Evolutionary conservation across 2,888 invertebrate genomes (phyloP), one percentile per base, ranked within the genome.

Genomic region (Tinea pellionella): DNA sequence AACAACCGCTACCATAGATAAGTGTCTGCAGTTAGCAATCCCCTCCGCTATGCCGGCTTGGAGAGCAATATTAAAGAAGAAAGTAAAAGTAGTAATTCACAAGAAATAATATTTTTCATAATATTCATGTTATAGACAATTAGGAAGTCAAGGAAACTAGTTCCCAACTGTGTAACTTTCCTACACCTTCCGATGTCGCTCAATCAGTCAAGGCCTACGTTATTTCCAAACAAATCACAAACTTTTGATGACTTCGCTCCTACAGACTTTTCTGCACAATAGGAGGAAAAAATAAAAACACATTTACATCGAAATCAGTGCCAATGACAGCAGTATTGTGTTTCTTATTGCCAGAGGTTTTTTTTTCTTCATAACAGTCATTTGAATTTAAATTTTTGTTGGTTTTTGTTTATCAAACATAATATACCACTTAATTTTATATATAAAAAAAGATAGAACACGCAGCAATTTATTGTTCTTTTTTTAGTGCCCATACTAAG

Each of bases 181-280:
- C 15, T n/a, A 47, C 47, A 47, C 47, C 47, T 47, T 47, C 47
- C 47, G n/a, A 47, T 47, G 47, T 47, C 47, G 16, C 47, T 47
- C 47, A 47, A 47, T 47, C 47, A 47, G 47, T 15, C 47, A 47
- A 15, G 9, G 16, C 24, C 18, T 18, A 29, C 55, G 55, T 55
- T 29, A 55, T 55, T 55, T 55, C 9, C 55, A 55, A 55, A 55
- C 55, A 55, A 55, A 55, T 55, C 19, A 29, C 13, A 2, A 55
- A 55, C 3, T 55, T 55, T 55, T 55, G 55, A 55, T 55, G 55
- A 55, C 24, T 55, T 55, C 55, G 16, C 55, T 47, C 47, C 16
- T 47, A 8, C 16, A 15, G 18, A 29, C 16, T 47, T 47, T 47
- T 8, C 13, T 16, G 4, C 13, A 16, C 47, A 16, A 47, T 8